Evolutionary conservation across 2,113 vertebrate species (phyloP), one percentile per base, ranked within the genome.

Genomic region (Elaphurus davidianus): DNA sequence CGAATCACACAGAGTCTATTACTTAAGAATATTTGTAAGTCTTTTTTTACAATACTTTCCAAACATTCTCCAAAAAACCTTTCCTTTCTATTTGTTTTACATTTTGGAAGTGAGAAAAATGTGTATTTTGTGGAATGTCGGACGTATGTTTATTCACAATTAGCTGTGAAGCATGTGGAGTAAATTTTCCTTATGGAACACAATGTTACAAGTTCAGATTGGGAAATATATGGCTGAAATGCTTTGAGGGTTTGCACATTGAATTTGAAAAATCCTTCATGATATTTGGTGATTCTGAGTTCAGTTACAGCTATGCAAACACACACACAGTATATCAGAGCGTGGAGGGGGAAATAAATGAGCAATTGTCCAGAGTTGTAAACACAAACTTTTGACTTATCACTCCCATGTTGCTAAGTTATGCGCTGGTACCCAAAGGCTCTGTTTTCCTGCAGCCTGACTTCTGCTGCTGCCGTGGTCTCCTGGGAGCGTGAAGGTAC

Each of bases 71-170:
- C 64, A 55, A 62, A 90, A 88, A 7, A 71, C 0, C 54, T 87
- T 91, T 59, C 16, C 8, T 52, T 71, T 14, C 45, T 33, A 47
- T 79, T 74, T 74, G 57, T 74, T 85, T 74, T 27, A 54, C 59
- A 94, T 84, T 71, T 93, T 86, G 25, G 14, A 92, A 95, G 62
- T 96, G 94, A 97, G 87, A 97, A 94, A 87, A 91, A 86, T 47
- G 16, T 30, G 12, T 90, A 62, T 82, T 71, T 64, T 92, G 33
- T 87, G 33, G 19, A 40, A 55, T 74, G 36, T 52, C 1, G 7
- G 76, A 71, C 6, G 15, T 21, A 74, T 67, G 36, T 59, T 96
- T 94, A 93, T 82, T 97, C 52, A 84, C 83, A 96, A 91, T 92
- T 96, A 96, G 82, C 89, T 93, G 21, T 55, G 62, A 97, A 60